phyloP scores from a whole-genome alignment of 2,888 invertebrate genomes.

The Lissonota sp. region DNA sequence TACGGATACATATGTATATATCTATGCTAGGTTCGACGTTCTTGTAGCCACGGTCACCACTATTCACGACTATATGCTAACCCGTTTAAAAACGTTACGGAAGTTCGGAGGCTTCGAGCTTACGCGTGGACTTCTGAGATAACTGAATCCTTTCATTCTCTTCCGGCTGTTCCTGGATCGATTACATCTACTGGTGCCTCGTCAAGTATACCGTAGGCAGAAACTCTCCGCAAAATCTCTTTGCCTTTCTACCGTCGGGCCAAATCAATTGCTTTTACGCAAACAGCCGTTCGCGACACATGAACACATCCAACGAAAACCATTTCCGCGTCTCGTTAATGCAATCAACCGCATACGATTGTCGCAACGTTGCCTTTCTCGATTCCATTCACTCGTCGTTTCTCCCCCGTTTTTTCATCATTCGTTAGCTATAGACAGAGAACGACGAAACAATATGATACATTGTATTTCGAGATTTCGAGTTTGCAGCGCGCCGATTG shows the following conservation, averaged over 20 bases:
- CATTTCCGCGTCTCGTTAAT: constrained; percentile 57
- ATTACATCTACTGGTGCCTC: background rate
- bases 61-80: constrained; percentile 59
- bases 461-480: constrained; percentile 15
- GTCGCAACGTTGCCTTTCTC: background rate
- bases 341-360: constrained; percentile 54
- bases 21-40: constrained; percentile 23
- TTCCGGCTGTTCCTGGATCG: background rate
- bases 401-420: constrained; percentile 19
- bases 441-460: constrained; percentile 20
- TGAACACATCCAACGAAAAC: constrained; percentile 34
- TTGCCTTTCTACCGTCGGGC: constrained; percentile 8
- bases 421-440: constrained; percentile 21
- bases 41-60: constrained; percentile 39
- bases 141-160: constrained; percentile 49
- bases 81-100: constrained; percentile 66
- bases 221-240: background rate
- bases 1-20: constrained; percentile 7
- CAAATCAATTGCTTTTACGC: constrained; percentile 53
- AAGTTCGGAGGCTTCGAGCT: constrained; percentile 54
- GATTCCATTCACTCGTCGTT: background rate
- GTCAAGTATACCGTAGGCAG: no score
- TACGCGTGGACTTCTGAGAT: constrained; percentile 52
- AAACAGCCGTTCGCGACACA: background rate
- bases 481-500: constrained; percentile 13